Evolutionary conservation across 2,797 vertebrate species (phyloP), one percentile per base, ranked within the genome.

Genomic region (Lindbergichthys nudifrons): DNA sequence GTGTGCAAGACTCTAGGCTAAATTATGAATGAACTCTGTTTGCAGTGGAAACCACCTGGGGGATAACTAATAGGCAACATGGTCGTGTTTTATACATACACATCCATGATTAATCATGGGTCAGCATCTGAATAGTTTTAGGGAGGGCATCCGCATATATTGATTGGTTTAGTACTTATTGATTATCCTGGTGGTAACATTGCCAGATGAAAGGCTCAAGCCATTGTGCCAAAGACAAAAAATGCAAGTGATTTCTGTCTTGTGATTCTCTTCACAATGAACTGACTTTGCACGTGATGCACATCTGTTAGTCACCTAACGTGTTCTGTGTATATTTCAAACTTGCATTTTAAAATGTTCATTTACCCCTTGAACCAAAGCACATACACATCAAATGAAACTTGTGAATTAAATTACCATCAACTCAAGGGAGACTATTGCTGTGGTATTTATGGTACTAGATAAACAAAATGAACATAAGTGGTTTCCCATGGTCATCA

Each of bases 81-180:
- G 21, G 12, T 14, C 12, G 39, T 51, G 50, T 48, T 58, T 42
- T 62, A 16, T 47, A 6, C 13, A 8, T 3, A 30, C 52, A 5
- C 58, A 63, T 41, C 23, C 39, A 14, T 62, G n/a, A 41, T 41
- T 26, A 0, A 15, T 51, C 46, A 42, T 26, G 12, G 19, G 12
- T 48, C 6, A 43, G 42, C 32, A 61, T 78, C 32, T 68, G 18
- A 6, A 15, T 71, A 11, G 18, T 64, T 51, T 41, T 43, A 30
- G 10, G 56, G 11, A 62, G 43, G 26, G 30, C 10, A 56, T 65
- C 73, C 18, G 18, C 23, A n/a, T 26, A 1, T 56, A 77, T 86
- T 77, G 72, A 81, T 77, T 75, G 10, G 18, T 32, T 47, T 65
- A 47, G 42, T 62, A 11, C 23, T 23, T 70, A 83, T 85, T 79